A percentile compares a stretch with the other conserved stretches of the same genome.
Conservation (phyloP, 2,113 vertebrate genomes). For the Myodes glareolus region DNA sequence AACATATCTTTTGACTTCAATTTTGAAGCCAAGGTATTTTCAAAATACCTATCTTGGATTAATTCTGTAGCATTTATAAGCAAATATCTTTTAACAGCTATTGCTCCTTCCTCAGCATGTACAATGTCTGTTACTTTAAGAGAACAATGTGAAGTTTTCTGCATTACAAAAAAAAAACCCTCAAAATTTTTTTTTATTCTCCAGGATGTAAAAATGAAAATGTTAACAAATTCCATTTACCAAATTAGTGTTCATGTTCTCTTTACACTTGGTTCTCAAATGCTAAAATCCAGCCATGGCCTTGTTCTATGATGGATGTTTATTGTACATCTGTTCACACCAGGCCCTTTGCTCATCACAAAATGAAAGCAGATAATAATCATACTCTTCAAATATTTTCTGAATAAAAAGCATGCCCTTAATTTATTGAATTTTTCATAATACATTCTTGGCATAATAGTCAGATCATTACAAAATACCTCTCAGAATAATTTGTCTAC, state of each 20-base stretch:
- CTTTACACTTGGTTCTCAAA: not conserved
- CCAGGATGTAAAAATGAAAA: not conserved
- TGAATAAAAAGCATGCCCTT: not conserved
- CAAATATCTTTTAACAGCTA: no score
- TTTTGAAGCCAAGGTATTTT: no score
- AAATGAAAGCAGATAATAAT: not conserved
- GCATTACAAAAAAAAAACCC: not conserved
- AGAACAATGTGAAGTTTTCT: not conserved
- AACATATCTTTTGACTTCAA: no score
- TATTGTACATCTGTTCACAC: not conserved
- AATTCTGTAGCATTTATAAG: no score
- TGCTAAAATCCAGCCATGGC: not conserved
- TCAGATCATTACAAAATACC: not conserved
- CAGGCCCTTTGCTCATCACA: not conserved
- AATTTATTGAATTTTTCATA: not conserved
- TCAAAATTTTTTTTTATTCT: not conserved
- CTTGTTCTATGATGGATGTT: not conserved
- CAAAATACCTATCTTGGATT: no score
- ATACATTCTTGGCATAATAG: not conserved
- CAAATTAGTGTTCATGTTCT: not conserved
- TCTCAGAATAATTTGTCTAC: not conserved
- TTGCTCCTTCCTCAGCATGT: no score
- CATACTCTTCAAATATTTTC: not conserved
- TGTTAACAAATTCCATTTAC: not conserved
- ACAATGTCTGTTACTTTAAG: not conserved